Evolutionary conservation across 2,113 vertebrate species (phyloP).

Genomic region (Pelvicachromis taeniatus): DNA sequence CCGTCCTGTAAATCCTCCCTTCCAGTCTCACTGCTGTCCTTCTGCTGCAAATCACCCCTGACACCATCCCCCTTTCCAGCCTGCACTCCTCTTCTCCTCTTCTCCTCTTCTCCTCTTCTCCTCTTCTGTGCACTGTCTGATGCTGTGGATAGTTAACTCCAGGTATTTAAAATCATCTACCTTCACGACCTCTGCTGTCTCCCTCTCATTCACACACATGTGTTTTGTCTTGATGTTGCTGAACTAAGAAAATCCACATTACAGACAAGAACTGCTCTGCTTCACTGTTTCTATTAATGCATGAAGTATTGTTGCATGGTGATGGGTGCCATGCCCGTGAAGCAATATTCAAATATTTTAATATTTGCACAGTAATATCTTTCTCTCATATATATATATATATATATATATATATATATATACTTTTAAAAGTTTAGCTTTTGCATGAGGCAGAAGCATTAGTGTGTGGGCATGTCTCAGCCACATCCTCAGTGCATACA

Average conservation of each 20-base stretch:
- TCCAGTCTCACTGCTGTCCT: not conserved
- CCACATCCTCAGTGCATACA: not conserved
- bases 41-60: not conserved
- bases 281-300: not conserved
- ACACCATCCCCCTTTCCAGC: not conserved
- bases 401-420: too few relatives aligned
- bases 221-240: not conserved
- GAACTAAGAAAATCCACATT: not conserved
- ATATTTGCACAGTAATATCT: not conserved
- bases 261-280: not conserved
- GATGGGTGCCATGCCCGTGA: not conserved
- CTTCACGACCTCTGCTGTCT: not conserved
- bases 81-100: not conserved
- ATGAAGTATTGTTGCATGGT: not conserved
- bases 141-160: not conserved
- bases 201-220: not conserved
- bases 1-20: not conserved
- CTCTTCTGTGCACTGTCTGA: not conserved
- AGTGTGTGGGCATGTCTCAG: not conserved
- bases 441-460: not conserved
- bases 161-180: not conserved
- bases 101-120: not conserved
- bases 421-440: not conserved
- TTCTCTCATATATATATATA: not conserved
- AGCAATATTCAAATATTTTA: not conserved